phyloP scores from a whole-genome alignment of 2,797 vertebrate species.

The Paguma larvata region DNA sequence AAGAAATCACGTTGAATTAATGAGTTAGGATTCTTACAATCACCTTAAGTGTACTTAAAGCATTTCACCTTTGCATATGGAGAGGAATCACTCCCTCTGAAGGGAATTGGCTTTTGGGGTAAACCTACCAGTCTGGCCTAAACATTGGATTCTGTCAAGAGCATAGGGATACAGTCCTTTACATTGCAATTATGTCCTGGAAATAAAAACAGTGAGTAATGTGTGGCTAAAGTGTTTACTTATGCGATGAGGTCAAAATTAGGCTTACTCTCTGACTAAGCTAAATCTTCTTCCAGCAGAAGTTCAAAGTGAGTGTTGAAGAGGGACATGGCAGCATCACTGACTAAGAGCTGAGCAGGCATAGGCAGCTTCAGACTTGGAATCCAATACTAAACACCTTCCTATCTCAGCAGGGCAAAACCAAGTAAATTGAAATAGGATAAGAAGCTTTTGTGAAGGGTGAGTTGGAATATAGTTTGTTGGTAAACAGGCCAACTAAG shows the following conservation, averaged over 20 bases:
- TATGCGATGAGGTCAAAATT: not conserved
- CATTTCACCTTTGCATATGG: not conserved
- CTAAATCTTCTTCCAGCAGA: not conserved
- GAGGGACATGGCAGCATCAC: not conserved
- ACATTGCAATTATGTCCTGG: not conserved
- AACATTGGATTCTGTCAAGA: not conserved
- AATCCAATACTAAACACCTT: not conserved
- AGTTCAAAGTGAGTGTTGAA: not conserved
- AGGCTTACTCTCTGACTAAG: not conserved
- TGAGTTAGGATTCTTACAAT: not conserved
- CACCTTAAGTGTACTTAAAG: not conserved
- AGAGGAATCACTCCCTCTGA: not conserved
- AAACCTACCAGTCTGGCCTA: not conserved
- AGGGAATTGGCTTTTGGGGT: not conserved
- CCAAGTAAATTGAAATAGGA: not conserved
- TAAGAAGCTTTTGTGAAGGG: not conserved
- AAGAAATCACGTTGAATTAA: not conserved
- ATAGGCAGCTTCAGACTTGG: not conserved
- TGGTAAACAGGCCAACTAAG: not conserved
- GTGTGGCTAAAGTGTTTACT: not conserved
- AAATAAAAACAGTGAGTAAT: slow-evolving; percentile 1
- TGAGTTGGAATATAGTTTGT: not conserved
- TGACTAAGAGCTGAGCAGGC: not conserved
- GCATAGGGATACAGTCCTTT: not conserved
- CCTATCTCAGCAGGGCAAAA: not conserved